These are phyloP conservation scores for Anodontia alba DNA, from an alignment of 2,888 invertebrate species.

Conservation along the genomic window DNA sequence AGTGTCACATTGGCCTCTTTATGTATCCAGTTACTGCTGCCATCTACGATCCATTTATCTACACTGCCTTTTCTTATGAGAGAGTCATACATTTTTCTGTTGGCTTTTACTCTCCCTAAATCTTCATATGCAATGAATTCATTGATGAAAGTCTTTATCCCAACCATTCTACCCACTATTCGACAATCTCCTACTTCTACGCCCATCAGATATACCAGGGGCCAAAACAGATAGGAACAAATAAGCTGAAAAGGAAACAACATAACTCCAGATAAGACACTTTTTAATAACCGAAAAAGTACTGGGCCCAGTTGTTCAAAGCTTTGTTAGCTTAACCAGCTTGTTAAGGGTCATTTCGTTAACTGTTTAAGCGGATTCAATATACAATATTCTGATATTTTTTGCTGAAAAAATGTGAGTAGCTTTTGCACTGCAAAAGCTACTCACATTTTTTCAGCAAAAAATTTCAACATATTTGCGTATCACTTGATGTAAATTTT, in stretches of 20 bases:
- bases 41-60: constrained; percentile 52
- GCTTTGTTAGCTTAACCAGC: no score
- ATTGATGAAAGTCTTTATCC: constrained; percentile 95
- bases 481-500: no score
- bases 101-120: constrained; percentile 84
- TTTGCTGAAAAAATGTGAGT: no score
- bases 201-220: constrained; percentile 94
- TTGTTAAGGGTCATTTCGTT: no score
- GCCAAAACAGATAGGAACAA: constrained; percentile 90
- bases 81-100: constrained; percentile 43
- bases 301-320: no score
- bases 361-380: no score
- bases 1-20: constrained; percentile 49
- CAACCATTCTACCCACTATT: constrained; percentile 92
- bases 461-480: no score
- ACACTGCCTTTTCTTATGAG: neutral
- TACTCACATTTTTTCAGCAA: no score
- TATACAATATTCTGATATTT: no score
- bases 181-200: constrained; percentile 88
- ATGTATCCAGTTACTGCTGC: constrained; percentile 49
- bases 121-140: constrained; percentile 96
- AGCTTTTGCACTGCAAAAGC: no score
- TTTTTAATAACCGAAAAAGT: no score
- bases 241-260: constrained; percentile 70
- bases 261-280: no score